phyloP scores from a whole-genome alignment of 1,140 invertebrate genomes.

The Zaprionus africanus region DNA sequence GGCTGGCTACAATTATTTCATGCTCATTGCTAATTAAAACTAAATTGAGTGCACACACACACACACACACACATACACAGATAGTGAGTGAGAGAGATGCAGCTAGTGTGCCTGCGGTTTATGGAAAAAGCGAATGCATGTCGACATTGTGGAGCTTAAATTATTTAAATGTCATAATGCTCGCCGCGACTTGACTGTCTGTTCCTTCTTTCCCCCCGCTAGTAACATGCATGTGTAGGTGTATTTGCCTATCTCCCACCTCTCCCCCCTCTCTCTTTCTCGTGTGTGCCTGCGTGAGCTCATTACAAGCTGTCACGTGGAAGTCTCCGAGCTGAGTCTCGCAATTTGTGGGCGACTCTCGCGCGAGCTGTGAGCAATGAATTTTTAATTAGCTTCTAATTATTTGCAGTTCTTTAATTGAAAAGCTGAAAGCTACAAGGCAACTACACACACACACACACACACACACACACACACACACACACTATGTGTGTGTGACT shows the following conservation, averaged over 20 bases:
- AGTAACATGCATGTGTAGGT: constrained; percentile 7
- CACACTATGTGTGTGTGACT: background rate
- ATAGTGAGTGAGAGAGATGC: constrained; percentile 1
- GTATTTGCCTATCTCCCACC: background rate
- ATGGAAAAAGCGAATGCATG: constrained; percentile 62
- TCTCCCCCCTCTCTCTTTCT: background rate
- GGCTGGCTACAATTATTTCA: constrained; percentile 73
- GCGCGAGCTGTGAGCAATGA: constrained; percentile 43
- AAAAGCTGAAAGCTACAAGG: constrained; percentile 42
- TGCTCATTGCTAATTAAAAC: constrained; percentile 81
- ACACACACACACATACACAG: background rate
- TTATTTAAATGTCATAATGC: constrained; percentile 66
- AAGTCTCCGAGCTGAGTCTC: constrained; percentile 37
- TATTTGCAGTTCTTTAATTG: constrained; percentile 73
- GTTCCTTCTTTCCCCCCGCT: background rate
- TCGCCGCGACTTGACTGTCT: constrained; percentile 21
- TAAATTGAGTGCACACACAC: constrained; percentile 71
- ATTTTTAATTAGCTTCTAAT: constrained; percentile 73
- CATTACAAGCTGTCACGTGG: constrained; percentile 59
- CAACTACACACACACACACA: background rate
- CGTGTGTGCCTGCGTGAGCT: constrained; percentile 32
- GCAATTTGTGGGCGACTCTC: constrained; percentile 33
- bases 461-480: background rate
- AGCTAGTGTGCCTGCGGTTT: constrained; percentile 31
- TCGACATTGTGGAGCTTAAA: constrained; percentile 56